phyloP scores from a whole-genome alignment of 2,797 vertebrate genomes.

The Arrhamphus sclerolepis region DNA sequence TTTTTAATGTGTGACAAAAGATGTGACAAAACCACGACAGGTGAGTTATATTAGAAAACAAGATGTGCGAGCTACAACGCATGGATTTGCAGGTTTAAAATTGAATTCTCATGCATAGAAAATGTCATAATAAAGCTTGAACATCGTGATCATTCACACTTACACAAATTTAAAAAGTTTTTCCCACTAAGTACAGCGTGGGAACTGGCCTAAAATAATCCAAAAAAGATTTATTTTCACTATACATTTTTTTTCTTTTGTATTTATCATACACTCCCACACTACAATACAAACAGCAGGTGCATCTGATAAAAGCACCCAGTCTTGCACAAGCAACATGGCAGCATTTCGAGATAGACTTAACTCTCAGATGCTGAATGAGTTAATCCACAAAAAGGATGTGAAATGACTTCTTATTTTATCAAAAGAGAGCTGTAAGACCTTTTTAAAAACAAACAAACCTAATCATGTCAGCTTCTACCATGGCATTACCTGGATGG shows the following conservation, averaged over 20 bases:
- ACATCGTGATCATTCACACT: too few species aligned
- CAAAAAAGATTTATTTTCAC: not conserved
- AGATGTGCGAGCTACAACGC: too few species aligned
- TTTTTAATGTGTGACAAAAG: constrained; percentile 17
- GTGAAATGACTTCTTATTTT: too few species aligned
- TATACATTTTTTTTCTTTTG: constrained; percentile 13
- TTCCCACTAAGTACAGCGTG: constrained; percentile 18
- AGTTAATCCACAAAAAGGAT: too few species aligned
- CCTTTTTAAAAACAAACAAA: too few species aligned
- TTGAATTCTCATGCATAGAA: not conserved
- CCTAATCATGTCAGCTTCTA: too few species aligned
- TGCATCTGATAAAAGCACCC: constrained; percentile 13
- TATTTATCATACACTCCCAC: constrained; percentile 14
- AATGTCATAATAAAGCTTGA: not conserved
- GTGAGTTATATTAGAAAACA: constrained; percentile 7
- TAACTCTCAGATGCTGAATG: not conserved
- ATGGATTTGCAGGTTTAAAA: too few species aligned
- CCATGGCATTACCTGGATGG: constrained; percentile 88
- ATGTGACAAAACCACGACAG: constrained; percentile 27
- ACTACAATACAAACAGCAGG: constrained; percentile 37
- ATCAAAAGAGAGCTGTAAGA: too few species aligned
- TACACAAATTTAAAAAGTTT: constrained; percentile 9
- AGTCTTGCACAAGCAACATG: constrained; percentile 9
- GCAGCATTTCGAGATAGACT: constrained; percentile 1
- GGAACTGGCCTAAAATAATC: constrained; percentile 22